phyloP scores from a whole-genome alignment of 1,140 invertebrate genomes.

The Eriocheir sinensis region DNA sequence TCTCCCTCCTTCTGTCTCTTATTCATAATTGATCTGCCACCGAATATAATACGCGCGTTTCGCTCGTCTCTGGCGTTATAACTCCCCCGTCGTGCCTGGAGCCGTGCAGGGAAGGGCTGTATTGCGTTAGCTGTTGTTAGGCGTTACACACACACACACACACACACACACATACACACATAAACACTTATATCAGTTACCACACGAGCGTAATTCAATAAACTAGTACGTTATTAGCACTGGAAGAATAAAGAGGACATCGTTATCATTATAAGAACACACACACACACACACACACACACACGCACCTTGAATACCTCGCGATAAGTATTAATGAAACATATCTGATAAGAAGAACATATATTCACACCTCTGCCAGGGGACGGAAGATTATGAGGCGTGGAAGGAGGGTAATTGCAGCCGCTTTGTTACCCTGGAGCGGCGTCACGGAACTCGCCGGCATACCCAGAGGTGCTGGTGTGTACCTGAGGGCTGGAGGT shows the following conservation, averaged over 20 bases:
- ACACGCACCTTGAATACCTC: no score
- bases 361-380: no score
- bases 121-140: no score
- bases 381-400: not conserved
- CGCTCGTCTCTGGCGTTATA: not conserved
- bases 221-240: no score
- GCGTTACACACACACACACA: no score
- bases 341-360: no score
- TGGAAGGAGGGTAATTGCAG: not conserved
- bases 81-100: not conserved
- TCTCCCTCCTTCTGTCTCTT: conserved; percentile 1
- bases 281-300: conserved; percentile 34
- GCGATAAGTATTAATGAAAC: no score
- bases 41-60: not conserved
- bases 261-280: no score
- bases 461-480: not conserved
- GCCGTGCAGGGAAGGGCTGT: not conserved
- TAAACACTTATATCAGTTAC: no score
- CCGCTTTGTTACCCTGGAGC: not conserved
- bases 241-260: no score
- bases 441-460: not conserved
- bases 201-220: no score
- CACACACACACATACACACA: no score
- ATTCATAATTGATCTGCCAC: conserved; percentile 25
- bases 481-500: not conserved